Conservation (phyloP, 2,113 vertebrate species). For the Actenoides hombroni region DNA sequence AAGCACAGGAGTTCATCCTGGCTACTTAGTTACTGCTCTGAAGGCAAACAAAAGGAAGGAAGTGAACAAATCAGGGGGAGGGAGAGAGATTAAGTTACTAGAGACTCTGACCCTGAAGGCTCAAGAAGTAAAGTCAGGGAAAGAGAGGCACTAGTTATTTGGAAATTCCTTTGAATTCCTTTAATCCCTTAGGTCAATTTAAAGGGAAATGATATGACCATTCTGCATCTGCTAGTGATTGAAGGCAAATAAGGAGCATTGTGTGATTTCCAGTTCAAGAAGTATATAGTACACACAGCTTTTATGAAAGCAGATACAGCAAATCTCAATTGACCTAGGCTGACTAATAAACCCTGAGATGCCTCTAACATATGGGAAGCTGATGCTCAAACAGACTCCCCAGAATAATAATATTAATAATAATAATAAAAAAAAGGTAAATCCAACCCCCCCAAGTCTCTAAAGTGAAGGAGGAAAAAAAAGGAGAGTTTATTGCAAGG, state of each 20-base stretch:
- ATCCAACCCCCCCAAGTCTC: not conserved
- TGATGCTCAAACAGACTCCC: not conserved
- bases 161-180: conserved; percentile 73
- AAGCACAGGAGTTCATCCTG: not conserved
- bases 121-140: conserved; percentile 60
- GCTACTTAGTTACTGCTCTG: not conserved
- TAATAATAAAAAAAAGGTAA: not conserved
- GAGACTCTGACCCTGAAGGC: conserved; percentile 7
- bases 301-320: conserved; percentile 70
- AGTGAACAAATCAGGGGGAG: conserved; percentile 35
- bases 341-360: conserved; percentile 62
- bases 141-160: conserved; percentile 48
- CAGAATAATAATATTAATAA: not conserved
- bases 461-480: not conserved
- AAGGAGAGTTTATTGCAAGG: not conserved
- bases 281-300: conserved; percentile 15
- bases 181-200: conserved; percentile 69
- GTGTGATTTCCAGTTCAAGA: conserved; percentile 54
- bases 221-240: conserved; percentile 74
- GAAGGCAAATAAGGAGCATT: conserved; percentile 66
- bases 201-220: conserved; percentile 64
- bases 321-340: conserved; percentile 48
- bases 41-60: conserved; percentile 43
- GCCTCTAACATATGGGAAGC: conserved; percentile 41
- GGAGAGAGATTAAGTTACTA: conserved; percentile 54